Base-by-base conservation (phyloP, 2,113 vertebrate species). In the Sapayoa aenigma region DNA sequence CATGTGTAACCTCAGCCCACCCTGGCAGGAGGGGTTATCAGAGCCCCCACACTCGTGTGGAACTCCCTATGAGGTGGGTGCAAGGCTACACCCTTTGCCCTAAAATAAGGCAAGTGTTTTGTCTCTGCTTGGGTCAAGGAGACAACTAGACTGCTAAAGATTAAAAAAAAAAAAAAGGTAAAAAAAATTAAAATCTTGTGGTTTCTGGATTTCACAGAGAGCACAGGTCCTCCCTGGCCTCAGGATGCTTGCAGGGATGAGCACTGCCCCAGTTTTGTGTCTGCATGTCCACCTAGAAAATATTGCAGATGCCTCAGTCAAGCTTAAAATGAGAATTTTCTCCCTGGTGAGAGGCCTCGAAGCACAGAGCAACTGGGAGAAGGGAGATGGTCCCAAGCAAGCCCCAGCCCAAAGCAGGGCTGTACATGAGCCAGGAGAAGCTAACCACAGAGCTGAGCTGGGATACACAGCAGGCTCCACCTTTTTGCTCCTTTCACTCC, bases 391-490 rank as follows among this genome's bases (percentile, higher is more conserved):
- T 4, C 46, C 22, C 21, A 27, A 2, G 8, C 20, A n/a, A 52
- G 2, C 47, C 14, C 7, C 3, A 37, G 20, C 7, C 25, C 35
- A 33, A 42, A 60, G 56, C 41, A 89, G 24, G 49, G 55, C 3
- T 73, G 62, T 11, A 24, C 21, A 3, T 21, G 5, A 28, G 14
- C 7, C 20, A 41, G 23, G 27, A 69, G 58, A 5, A 53, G 27
- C 4, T 8, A 42, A 47, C 0, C 30, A 5, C 6, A 1, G 25
- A 55, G 8, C 17, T 14, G 12, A 53, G 33, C 49, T 59, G 5
- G 12, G 19, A 20, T 1, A 22, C 4, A 9, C 17, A 23, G 17
- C 0, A 2, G 10, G 14, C 37, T 8, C 2, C 14, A 9, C 4
- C 1, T 21, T 59, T 52, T 6, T 19, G 15, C 3, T 2, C 13